Percentiles rank a stretch among this genome's conserved stretches.
Evolutionary conservation across 2,797 vertebrate genomes (phyloP).

Genomic region (Danio tinwini): DNA sequence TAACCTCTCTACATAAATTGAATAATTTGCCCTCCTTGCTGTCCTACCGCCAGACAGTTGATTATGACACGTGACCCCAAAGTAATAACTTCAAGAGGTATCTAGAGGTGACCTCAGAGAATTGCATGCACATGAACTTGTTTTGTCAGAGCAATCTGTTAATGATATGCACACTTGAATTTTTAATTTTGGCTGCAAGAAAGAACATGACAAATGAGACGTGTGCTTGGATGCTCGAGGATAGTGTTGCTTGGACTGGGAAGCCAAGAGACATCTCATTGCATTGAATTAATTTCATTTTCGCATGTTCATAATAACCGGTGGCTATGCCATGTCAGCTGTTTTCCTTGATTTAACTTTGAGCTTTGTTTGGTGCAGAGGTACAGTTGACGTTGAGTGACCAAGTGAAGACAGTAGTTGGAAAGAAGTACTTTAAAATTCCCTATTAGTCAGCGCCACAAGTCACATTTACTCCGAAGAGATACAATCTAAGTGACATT

Average conservation of each 20-base stretch:
- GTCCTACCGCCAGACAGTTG: conserved; percentile 72
- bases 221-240: conserved; percentile 56
- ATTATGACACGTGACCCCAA: conserved; percentile 67
- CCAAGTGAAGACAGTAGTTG: conserved; percentile 32
- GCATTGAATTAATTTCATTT: conserved; percentile 67
- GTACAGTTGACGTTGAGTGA: conserved; percentile 33
- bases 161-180: conserved; percentile 71
- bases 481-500: conserved; percentile 22
- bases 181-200: conserved; percentile 61
- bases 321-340: conserved; percentile 46
- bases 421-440: conserved; percentile 34
- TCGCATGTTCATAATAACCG: conserved; percentile 52
- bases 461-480: conserved; percentile 28
- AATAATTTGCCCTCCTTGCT: conserved; percentile 73
- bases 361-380: conserved; percentile 35
- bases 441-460: conserved; percentile 5
- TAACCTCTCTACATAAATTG: conserved; percentile 71
- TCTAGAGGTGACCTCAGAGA: conserved; percentile 78
- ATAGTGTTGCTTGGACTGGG: conserved; percentile 57
- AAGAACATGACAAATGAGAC: conserved; percentile 68
- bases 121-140: conserved; percentile 65
- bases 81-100: conserved; percentile 74
- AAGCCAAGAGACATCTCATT: conserved; percentile 64
- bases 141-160: conserved; percentile 69
- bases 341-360: conserved; percentile 31